phyloP scores from a whole-genome alignment of 1,140 invertebrate genomes.

The Plectus sambesii region DNA sequence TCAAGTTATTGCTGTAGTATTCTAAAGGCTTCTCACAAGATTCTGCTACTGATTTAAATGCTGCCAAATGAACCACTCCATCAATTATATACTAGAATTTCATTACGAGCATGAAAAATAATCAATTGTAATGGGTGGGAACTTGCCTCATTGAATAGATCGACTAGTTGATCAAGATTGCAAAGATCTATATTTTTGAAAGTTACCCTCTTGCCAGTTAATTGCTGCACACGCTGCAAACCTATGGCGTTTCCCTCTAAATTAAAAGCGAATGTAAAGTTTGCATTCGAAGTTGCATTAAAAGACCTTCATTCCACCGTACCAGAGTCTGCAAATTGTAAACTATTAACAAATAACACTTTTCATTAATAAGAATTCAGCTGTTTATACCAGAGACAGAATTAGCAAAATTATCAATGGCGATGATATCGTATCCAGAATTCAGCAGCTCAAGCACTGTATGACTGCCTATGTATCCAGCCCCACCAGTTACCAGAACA shows the following conservation, averaged over 20 bases:
- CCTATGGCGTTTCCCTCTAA: slow-evolving; percentile 35
- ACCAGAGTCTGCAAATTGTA: too few species aligned
- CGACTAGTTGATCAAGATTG: slow-evolving; percentile 31
- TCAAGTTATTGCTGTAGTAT: slow-evolving; percentile 84
- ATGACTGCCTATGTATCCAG: too few species aligned
- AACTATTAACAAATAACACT: too few species aligned
- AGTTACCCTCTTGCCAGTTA: slow-evolving; percentile 47
- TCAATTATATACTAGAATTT: slow-evolving; percentile 68
- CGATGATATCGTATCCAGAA: slow-evolving; percentile 62
- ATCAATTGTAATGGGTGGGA: neutral
- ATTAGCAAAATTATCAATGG: slow-evolving; percentile 56
- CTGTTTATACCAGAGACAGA: slow-evolving; percentile 48
- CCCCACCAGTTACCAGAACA: too few species aligned
- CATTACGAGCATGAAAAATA: too few species aligned
- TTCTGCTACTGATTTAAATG: slow-evolving; percentile 92
- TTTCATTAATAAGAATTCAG: slow-evolving; percentile 3
- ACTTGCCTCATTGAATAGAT: slow-evolving; percentile 41
- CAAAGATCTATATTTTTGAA: slow-evolving; percentile 46
- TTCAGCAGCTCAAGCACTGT: too few species aligned
- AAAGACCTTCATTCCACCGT: too few species aligned
- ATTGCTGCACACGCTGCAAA: slow-evolving; percentile 48
- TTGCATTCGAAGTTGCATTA: too few species aligned
- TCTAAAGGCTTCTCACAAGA: slow-evolving; percentile 79
- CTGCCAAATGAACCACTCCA: slow-evolving; percentile 94
- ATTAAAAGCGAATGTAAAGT: too few species aligned